phyloP scores from a whole-genome alignment of 1,140 invertebrate genomes.

The Reticulitermes speratus region DNA sequence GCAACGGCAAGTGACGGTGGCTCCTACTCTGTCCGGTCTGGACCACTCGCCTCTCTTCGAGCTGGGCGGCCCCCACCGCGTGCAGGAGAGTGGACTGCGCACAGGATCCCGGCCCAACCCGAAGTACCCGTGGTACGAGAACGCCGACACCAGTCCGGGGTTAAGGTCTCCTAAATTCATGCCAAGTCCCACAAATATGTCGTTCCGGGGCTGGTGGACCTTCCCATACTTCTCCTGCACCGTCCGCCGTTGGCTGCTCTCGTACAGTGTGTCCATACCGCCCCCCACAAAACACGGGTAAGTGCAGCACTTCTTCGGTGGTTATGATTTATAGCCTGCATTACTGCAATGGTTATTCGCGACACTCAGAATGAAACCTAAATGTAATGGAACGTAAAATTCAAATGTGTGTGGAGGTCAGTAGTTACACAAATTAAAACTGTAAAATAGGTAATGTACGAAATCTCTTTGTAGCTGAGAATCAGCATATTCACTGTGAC shows the following conservation, averaged over 20 bases:
- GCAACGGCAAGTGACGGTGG: slow-evolving; percentile 40
- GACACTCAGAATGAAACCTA: neutral
- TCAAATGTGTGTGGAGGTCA: neutral
- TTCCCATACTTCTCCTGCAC: slow-evolving; percentile 76
- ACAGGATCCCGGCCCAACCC: slow-evolving; percentile 52
- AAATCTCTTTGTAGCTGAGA: too few species aligned
- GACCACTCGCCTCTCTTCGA: slow-evolving; percentile 41
- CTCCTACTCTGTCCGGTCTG: neutral
- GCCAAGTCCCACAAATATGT: slow-evolving; percentile 55
- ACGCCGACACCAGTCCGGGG: slow-evolving; percentile 40
- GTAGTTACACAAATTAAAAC: neutral
- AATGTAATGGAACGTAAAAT: neutral
- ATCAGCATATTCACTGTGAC: too few species aligned
- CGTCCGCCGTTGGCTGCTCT: slow-evolving; percentile 68
- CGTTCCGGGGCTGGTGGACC: slow-evolving; percentile 76
- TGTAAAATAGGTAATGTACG: neutral
- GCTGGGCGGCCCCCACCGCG: slow-evolving; percentile 50
- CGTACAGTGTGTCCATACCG: slow-evolving; percentile 72
- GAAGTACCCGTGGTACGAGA: slow-evolving; percentile 55
- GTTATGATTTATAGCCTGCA: neutral
- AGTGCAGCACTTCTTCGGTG: slow-evolving; percentile 32
- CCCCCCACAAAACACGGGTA: slow-evolving; percentile 60
- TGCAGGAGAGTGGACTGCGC: slow-evolving; percentile 52
- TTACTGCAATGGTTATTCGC: too few species aligned
- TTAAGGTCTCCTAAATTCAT: slow-evolving; percentile 71